Evolutionary conservation across 2,888 invertebrate species (phyloP).

Genomic region (Nomada ruficornis): DNA sequence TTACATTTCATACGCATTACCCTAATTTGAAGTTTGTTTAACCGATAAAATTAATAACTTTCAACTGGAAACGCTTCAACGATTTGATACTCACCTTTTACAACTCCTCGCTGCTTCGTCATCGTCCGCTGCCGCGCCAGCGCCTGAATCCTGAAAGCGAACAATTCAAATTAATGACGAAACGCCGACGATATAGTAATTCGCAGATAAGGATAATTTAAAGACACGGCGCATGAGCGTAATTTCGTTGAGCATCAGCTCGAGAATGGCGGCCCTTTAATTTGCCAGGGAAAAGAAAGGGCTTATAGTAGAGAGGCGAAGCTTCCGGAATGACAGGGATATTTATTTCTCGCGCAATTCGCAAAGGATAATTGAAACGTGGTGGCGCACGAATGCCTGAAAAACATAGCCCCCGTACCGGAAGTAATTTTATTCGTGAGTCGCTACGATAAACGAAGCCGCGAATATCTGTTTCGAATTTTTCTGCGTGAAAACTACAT

Average conservation of each 20-base stretch:
- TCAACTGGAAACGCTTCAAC: background rate
- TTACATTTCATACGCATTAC: background rate
- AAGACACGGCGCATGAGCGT: background rate
- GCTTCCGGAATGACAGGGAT: background rate
- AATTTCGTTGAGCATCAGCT: background rate
- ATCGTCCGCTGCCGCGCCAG: constrained; percentile 85
- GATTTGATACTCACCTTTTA: constrained; percentile 83
- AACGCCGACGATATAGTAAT: background rate
- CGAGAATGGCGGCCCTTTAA: background rate
- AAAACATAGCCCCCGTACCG: background rate
- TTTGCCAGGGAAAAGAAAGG: background rate
- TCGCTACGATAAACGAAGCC: background rate
- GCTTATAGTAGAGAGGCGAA: background rate
- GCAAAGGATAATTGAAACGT: constrained; percentile 13
- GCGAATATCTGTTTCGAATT: background rate
- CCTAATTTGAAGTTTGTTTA: background rate
- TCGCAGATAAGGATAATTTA: background rate
- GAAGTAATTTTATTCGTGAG: background rate
- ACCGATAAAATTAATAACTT: background rate
- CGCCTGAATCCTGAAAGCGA: constrained; percentile 85
- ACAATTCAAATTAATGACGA: background rate
- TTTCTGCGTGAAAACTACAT: background rate
- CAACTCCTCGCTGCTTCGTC: constrained; percentile 85
- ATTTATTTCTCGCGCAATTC: background rate
- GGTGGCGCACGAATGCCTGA: background rate